Percentiles rank a stretch among this genome's conserved stretches.
These are phyloP conservation scores for Pimpla rufipes DNA, from an alignment of 2,888 invertebrate genomes.

Conservation along the genomic window DNA sequence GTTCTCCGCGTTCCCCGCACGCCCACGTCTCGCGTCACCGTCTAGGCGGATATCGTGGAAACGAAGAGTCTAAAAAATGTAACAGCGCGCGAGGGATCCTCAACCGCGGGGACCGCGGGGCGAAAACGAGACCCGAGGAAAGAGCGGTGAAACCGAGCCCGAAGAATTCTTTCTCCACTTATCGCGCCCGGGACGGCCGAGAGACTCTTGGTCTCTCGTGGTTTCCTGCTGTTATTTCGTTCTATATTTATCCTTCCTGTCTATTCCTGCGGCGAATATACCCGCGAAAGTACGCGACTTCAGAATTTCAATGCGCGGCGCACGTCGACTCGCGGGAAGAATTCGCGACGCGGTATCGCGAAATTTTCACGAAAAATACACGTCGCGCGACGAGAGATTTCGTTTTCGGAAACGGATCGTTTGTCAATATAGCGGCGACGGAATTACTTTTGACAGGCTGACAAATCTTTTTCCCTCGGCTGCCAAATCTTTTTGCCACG, in stretches of 20 bases:
- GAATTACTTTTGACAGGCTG: too few relatives aligned
- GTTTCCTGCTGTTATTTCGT: constrained; percentile 47
- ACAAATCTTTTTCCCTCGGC: too few relatives aligned
- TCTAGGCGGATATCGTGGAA: constrained; percentile 14
- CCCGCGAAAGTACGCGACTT: background rate
- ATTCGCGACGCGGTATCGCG: background rate
- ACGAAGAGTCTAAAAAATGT: constrained; percentile 25
- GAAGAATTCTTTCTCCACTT: constrained; percentile 48
- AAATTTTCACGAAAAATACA: background rate
- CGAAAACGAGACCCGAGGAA: background rate
- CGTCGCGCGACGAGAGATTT: too few relatives aligned
- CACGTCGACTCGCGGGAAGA: background rate
- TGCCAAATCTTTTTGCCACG: too few relatives aligned
- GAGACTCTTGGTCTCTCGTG: constrained; percentile 20
- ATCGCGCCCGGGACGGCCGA: constrained; percentile 31
- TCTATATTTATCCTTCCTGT: constrained; percentile 54
- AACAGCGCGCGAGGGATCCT: constrained; percentile 7
- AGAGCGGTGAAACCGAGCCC: background rate
- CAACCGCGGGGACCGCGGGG: background rate
- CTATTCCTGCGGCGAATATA: constrained; percentile 23
- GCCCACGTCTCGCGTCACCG: background rate
- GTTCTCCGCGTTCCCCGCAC: constrained; percentile 3
- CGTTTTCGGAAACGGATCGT: too few relatives aligned
- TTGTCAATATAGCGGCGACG: too few relatives aligned
- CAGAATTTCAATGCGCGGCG: background rate